Base-by-base conservation (phyloP, 2,797 vertebrate species). In the Anabas testudineus region DNA sequence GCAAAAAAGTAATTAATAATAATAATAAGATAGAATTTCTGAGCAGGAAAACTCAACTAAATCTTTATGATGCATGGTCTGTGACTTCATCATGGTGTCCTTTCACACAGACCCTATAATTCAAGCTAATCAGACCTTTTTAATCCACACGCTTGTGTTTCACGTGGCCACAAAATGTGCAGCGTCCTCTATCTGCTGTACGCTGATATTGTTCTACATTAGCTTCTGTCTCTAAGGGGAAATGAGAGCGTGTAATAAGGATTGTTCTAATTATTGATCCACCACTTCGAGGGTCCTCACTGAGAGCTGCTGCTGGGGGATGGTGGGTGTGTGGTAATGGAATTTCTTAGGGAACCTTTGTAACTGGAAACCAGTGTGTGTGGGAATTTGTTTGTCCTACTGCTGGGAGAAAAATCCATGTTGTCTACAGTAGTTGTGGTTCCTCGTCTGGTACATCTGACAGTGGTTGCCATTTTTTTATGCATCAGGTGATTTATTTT, bases 261-360 rank as follows among this genome's bases (percentile, higher is more conserved):
- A 90, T 91, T 88, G 88, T 88, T 91, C 87, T 90, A 90, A 90
- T 92, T 90, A 93, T 93, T 88, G 88, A 93, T 92, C 86, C 67
- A 80, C 63, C 74, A 83, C 85, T 88, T 83, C 32, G 71, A 88
- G 87, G 87, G 86, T 90, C 84, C 84, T 87, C 73, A 81, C 53
- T 64, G 54, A 74, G 70, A 80, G 62, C 46, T 56, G 45, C 62
- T 39, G 67, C 48, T 58, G 37, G 64, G 76, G 60, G 61, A 62
- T 71, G 74, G 46, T 58, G 58, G 63, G 45, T 74, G 53, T 80
- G 54, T 59, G 76, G 62, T 74, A 55, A 48, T 57, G 67, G 64
- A 45, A 75, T 81, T 67, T 87, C 71, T 76, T 76, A 58, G 71
- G 66, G 64, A 89, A 34, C n/a, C 32, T 73, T 62, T 6, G 80